Conservation (phyloP, 2,888 invertebrate species). For the Himalopsyche tibetana region DNA sequence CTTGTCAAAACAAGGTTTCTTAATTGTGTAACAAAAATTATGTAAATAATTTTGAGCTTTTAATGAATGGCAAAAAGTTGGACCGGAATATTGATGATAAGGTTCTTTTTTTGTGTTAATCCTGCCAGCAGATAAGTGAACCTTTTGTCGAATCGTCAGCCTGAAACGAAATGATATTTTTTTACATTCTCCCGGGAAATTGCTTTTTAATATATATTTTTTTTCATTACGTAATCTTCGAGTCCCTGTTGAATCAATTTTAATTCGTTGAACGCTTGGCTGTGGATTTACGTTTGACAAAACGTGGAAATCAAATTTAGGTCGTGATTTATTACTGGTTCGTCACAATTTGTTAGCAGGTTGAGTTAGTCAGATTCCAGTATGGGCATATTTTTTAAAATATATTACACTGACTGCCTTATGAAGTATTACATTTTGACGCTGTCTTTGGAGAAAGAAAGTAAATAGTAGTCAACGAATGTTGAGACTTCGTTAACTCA, state of each 20-base stretch:
- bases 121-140: conserved; percentile 3
- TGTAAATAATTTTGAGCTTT: not conserved
- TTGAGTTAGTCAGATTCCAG: too few relatives aligned
- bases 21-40: conserved; percentile 16
- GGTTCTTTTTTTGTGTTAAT: conserved; percentile 8
- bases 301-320: not conserved
- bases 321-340: too few relatives aligned
- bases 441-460: too few relatives aligned
- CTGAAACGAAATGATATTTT: not conserved
- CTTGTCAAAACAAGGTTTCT: not conserved
- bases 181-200: not conserved
- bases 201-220: conserved; percentile 20
- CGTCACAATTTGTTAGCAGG: too few relatives aligned
- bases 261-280: not conserved
- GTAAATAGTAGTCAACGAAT: too few relatives aligned
- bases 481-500: too few relatives aligned
- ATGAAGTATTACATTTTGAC: too few relatives aligned
- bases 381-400: too few relatives aligned
- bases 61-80: conserved; percentile 7
- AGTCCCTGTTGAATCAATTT: conserved; percentile 12
- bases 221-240: not conserved
- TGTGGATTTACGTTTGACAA: not conserved
- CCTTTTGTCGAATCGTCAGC: not conserved
- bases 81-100: not conserved
- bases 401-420: too few relatives aligned